Evolutionary conservation across 2,888 invertebrate genomes (phyloP).

Genomic region (Drosophila falleni): DNA sequence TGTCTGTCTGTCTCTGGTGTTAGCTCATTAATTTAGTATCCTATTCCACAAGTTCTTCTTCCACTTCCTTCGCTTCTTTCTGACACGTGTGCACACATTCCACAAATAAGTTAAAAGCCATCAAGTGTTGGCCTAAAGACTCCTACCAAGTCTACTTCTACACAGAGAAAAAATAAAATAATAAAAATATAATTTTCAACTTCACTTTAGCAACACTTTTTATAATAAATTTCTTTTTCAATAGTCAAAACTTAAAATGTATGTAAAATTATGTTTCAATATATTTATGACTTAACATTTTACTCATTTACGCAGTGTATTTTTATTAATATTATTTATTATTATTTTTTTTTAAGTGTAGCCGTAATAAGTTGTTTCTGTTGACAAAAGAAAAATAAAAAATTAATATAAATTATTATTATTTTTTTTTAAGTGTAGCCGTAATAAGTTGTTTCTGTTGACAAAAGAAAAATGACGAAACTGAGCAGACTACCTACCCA

Average conservation of each 20-base stretch:
- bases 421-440: no score
- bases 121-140: conserved; percentile 23
- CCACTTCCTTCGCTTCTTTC: conserved; percentile 11
- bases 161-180: neutral
- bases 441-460: conserved; percentile 5
- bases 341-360: no score
- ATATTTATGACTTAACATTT: no score
- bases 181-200: no score
- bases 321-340: no score
- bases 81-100: conserved; percentile 55
- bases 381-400: conserved; percentile 26
- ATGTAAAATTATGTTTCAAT: no score
- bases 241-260: no score
- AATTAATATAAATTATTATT: no score
- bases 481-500: conserved; percentile 18
- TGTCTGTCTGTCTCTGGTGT: conserved; percentile 37
- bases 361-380: conserved; percentile 2
- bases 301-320: no score
- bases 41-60: conserved; percentile 17
- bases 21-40: conserved; percentile 67
- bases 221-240: no score
- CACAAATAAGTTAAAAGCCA: conserved; percentile 23
- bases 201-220: no score
- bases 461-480: conserved; percentile 24
- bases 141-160: conserved; percentile 18